A percentile compares a stretch with the other conserved stretches of the same genome.
Evolutionary conservation across 1,140 invertebrate genomes (phyloP).

Genomic region (Aphelinus certus): DNA sequence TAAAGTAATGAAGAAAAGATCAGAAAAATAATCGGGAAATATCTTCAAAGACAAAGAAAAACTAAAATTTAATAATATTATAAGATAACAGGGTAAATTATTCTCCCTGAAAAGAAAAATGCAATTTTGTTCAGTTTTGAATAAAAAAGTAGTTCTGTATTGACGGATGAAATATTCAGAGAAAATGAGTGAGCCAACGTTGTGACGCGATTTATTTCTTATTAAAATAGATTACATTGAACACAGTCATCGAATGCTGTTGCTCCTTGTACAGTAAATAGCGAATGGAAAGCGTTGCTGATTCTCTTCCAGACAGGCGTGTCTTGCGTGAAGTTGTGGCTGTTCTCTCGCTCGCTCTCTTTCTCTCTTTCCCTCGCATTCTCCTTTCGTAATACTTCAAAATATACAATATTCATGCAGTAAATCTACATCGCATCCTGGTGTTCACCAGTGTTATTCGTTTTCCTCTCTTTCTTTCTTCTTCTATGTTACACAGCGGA

Average conservation of each 20-base stretch:
- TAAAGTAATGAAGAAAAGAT: no score
- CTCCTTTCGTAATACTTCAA: slow-evolving; percentile 17
- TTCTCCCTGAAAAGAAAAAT: no score
- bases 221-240: slow-evolving; percentile 42
- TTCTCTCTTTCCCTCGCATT: slow-evolving; percentile 4
- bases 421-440: neutral
- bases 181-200: slow-evolving; percentile 18
- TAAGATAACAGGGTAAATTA: no score
- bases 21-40: no score
- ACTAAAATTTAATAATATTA: no score
- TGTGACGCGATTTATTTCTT: slow-evolving; percentile 39
- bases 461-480: neutral
- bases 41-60: no score
- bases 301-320: slow-evolving; percentile 18
- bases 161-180: no score
- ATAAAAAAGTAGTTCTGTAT: no score
- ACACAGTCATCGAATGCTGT: slow-evolving; percentile 36
- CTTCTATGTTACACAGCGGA: no score
- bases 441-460: no score
- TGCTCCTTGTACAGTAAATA: slow-evolving; percentile 16
- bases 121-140: no score
- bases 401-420: slow-evolving; percentile 21
- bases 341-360: neutral
- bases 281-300: slow-evolving; percentile 31
- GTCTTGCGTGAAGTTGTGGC: neutral